phyloP scores from a whole-genome alignment of 2,113 vertebrate genomes.

The Pavo muticus region DNA sequence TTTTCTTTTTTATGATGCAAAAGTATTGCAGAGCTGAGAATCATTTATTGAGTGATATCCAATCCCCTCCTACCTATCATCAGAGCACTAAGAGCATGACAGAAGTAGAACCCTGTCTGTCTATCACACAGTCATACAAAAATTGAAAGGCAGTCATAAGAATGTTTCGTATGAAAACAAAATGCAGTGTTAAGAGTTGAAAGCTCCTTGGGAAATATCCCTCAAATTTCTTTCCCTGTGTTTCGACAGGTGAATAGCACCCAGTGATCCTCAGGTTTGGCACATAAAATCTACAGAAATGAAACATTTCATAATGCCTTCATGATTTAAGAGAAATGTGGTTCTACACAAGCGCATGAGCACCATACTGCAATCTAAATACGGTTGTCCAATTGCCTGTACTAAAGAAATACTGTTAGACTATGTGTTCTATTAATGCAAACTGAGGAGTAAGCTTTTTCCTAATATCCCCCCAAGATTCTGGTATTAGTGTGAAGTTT shows the following conservation, averaged over 20 bases:
- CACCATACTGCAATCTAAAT: not conserved
- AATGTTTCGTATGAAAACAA: not conserved
- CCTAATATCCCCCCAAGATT: not conserved
- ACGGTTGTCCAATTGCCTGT: not conserved
- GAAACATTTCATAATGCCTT: not conserved
- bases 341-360: accelerated
- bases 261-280: not conserved
- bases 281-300: not conserved
- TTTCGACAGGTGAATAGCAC: not conserved
- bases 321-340: not conserved
- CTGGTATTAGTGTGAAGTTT: not conserved
- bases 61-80: not conserved
- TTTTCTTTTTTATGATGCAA: accelerated
- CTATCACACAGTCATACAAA: not conserved
- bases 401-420: not conserved
- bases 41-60: not conserved
- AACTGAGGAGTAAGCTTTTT: not conserved
- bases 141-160: not conserved
- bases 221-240: not conserved
- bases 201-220: not conserved
- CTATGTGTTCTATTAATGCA: not conserved
- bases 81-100: not conserved
- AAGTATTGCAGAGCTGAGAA: not conserved
- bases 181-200: not conserved
- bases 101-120: not conserved